Conservation (phyloP, 1,140 invertebrate genomes). For the Tetramorium simillimum region DNA sequence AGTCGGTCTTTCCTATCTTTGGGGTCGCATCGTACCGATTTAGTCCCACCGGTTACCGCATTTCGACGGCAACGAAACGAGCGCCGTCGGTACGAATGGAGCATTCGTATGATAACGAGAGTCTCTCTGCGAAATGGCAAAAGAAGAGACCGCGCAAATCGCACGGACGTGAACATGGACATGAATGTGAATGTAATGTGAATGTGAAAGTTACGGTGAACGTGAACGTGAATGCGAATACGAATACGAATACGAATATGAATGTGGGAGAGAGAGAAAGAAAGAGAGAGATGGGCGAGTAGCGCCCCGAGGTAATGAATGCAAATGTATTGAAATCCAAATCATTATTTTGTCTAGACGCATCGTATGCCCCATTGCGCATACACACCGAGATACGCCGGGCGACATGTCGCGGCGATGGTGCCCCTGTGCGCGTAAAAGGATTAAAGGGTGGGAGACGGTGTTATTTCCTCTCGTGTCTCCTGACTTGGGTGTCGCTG, state of each 20-base stretch:
- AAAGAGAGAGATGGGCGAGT: not conserved
- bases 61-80: slow-evolving; percentile 70
- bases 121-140: slow-evolving; percentile 71
- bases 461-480: slow-evolving; percentile 66
- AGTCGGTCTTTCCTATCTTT: not conserved
- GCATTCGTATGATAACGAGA: slow-evolving; percentile 80
- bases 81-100: slow-evolving; percentile 66
- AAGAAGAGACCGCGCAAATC: slow-evolving; percentile 39
- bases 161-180: not conserved
- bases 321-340: slow-evolving; percentile 84
- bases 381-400: slow-evolving; percentile 34
- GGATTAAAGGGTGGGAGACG: slow-evolving; percentile 59
- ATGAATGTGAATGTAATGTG: too few species aligned
- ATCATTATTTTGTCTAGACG: slow-evolving; percentile 85
- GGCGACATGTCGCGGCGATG: not conserved
- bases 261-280: not conserved
- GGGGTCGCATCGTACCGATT: not conserved
- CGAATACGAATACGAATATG: too few species aligned
- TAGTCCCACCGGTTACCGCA: slow-evolving; percentile 58
- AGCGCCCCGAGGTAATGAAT: slow-evolving; percentile 75
- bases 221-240: too few species aligned
- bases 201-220: too few species aligned
- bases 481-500: slow-evolving; percentile 20
- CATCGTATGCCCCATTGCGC: slow-evolving; percentile 81
- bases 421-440: slow-evolving; percentile 15